Conservation (phyloP, 2,113 vertebrate species). For the Pterophyllum scalare region DNA sequence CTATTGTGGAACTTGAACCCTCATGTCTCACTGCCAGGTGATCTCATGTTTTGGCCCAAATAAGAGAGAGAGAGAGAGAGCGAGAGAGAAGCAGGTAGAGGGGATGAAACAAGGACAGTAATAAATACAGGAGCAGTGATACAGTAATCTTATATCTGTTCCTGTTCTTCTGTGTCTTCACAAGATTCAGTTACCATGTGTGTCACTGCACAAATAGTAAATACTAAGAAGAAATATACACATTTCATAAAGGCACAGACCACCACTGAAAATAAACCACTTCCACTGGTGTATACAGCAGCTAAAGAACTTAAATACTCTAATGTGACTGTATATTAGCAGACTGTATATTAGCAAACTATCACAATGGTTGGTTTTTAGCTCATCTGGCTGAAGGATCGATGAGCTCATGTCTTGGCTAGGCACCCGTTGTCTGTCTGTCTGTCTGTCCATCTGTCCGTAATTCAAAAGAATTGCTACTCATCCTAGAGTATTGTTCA, state of each 20-base stretch:
- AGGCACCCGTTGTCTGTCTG: not conserved
- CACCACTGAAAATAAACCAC: not conserved
- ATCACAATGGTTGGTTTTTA: not conserved
- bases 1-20: conserved; percentile 82
- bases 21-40: conserved; percentile 76
- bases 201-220: not conserved
- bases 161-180: not conserved
- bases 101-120: conserved; percentile 14
- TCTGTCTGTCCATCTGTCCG: not conserved
- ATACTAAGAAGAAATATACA: not conserved
- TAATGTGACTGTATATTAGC: not conserved
- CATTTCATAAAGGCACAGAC: not conserved
- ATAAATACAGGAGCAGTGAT: conserved; percentile 28
- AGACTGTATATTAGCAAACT: not conserved
- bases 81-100: not conserved
- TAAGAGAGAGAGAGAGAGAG: not conserved
- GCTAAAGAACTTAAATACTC: not conserved
- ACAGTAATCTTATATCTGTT: conserved; percentile 25
- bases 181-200: not conserved
- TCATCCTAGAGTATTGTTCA: not conserved
- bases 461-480: no score
- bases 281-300: not conserved
- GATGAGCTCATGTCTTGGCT: not conserved
- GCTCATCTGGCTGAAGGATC: not conserved
- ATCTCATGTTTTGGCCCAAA: conserved; percentile 76